phyloP scores from a whole-genome alignment of 2,888 invertebrate genomes.

The Tenthredo livida region DNA sequence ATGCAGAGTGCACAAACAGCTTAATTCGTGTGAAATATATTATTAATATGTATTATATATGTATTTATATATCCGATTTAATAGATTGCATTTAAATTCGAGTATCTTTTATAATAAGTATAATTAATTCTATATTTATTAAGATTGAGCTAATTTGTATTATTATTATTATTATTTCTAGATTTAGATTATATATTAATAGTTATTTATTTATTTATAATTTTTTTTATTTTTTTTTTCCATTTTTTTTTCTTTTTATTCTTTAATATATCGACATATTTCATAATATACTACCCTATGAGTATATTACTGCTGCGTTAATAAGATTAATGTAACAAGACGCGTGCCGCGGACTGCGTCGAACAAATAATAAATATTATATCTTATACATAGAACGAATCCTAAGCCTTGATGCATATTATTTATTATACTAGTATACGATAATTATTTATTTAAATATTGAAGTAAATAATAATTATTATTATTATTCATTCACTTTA shows the following conservation, averaged over 20 bases:
- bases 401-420: conserved; percentile 5
- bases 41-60: not conserved
- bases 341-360: not conserved
- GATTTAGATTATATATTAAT: conserved; percentile 15
- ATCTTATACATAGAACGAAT: conserved; percentile 21
- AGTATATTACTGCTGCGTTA: conserved; percentile 1
- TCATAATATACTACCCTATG: not conserved
- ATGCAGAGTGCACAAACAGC: conserved; percentile 23
- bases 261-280: conserved; percentile 10
- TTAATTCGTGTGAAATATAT: conserved; percentile 35
- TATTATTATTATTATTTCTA: not conserved
- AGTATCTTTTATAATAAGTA: conserved; percentile 13
- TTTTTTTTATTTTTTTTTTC: not conserved
- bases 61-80: conserved; percentile 13
- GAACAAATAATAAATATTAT: conserved; percentile 13
- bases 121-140: not conserved
- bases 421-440: not conserved
- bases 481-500: conserved; percentile 4
- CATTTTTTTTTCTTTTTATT: not conserved
- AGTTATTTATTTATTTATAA: not conserved
- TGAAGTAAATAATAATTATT: conserved; percentile 11
- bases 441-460: not conserved
- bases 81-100: conserved; percentile 29
- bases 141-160: conserved; percentile 35
- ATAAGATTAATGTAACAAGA: conserved; percentile 17